Base-by-base conservation (phyloP, 30 jellyfish, hydroid and myxozoan species). In the Rhopilema esculentum region DNA sequence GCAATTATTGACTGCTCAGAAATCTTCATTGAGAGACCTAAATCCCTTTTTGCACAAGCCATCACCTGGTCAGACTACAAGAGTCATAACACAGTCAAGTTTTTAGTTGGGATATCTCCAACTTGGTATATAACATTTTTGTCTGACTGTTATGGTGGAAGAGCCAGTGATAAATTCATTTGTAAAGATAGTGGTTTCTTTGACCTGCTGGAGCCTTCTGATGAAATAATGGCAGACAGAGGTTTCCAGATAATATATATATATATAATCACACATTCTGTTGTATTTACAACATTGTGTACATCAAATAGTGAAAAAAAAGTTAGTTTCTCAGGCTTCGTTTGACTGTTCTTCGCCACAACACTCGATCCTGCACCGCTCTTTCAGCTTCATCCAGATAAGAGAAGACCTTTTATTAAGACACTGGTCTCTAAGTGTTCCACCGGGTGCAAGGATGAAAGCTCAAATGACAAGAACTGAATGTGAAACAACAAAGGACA, bases 371-470 rank as follows among this genome's bases (percentile, higher is more conserved):
- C n/a, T n/a, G n/a, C n/a, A n/a, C n/a, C n/a, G n/a, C n/a, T n/a
- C n/a, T n/a, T n/a, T n/a, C n/a, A n/a, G n/a, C n/a, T n/a, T n/a
- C n/a, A n/a, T n/a, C n/a, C n/a, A n/a, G n/a, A 83, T 83, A 28
- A 32, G 53, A 83, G 92, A 83, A 70, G 92, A 83, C 30, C 76
- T 68, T 6, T 49, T 83, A 24, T 25, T 31, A 12, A 17, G 50
- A 8, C 63, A 28, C 72, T 83, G 92, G 22, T 30, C 92, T 20
- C 63, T 90, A 25, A 67, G 73, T 82, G 97, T 90, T 30, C 97
- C 95, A 69, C 96, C 97, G 9, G 95, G 97, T 70, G 95, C 84
- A 28, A 28, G 97, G 72, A 66, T 69, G 29, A 90, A 90, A 24
- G 24, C 90, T 29, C 95, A 90, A 67, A 83, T 90, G 91, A 83